Evolutionary conservation across 2,797 vertebrate species (phyloP).

Genomic region (Takifugu ocellatus): DNA sequence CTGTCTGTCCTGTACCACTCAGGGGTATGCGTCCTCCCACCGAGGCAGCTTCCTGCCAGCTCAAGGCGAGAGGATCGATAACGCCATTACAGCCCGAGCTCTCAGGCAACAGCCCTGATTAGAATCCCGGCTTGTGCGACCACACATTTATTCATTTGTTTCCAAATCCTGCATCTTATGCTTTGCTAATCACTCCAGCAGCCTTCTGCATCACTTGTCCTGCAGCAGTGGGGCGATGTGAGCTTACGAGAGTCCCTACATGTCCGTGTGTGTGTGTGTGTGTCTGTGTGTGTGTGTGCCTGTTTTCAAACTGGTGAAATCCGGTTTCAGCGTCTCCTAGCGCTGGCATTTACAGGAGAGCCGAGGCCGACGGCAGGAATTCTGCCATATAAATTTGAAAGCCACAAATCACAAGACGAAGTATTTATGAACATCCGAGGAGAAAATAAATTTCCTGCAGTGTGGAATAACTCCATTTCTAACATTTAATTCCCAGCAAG

Average conservation of each 20-base stretch:
- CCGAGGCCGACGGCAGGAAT: slow-evolving; percentile 21
- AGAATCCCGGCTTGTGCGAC: too few species aligned
- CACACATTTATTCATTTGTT: too few species aligned
- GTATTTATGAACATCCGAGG: background rate
- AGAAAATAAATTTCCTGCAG: slow-evolving; percentile 1
- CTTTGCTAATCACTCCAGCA: background rate
- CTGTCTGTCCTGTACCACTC: too few species aligned
- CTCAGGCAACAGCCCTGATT: too few species aligned
- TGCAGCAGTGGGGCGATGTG: background rate
- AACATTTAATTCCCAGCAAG: background rate
- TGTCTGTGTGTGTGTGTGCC: slow-evolving; percentile 4
- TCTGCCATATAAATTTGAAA: slow-evolving; percentile 6
- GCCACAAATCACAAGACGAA: background rate
- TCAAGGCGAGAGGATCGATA: too few species aligned
- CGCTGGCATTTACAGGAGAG: slow-evolving; percentile 30
- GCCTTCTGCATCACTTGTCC: slow-evolving; percentile 34
- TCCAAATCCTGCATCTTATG: background rate
- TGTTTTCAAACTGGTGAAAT: slow-evolving; percentile 48
- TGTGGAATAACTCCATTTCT: slow-evolving; percentile 1
- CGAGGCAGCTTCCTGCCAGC: too few species aligned
- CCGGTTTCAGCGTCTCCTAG: slow-evolving; percentile 48
- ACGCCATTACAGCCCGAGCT: too few species aligned
- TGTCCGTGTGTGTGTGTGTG: slow-evolving; percentile 9
- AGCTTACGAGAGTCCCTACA: background rate
- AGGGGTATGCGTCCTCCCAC: too few species aligned